phyloP scores from a whole-genome alignment of 2,888 invertebrate genomes.

The Tortricodes alternella region DNA sequence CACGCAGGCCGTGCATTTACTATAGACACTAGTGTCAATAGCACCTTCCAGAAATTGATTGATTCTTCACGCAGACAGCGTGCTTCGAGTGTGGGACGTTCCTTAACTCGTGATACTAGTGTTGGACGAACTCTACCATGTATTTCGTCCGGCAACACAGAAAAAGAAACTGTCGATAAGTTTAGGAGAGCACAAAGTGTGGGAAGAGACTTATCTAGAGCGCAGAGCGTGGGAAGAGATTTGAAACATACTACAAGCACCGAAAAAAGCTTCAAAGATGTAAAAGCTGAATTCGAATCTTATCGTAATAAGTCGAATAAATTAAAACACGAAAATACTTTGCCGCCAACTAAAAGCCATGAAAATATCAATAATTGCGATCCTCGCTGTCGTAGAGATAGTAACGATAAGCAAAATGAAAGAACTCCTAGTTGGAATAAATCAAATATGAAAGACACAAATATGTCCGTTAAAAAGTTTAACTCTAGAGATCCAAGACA shows the following conservation, averaged over 20 bases:
- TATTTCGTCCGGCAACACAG: not conserved
- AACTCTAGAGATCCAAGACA: conserved; percentile 59
- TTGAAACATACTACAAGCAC: conserved; percentile 31
- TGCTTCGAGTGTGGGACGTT: conserved; percentile 68
- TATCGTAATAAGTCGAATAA: conserved; percentile 42
- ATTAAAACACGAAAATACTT: conserved; percentile 26
- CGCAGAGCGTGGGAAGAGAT: conserved; percentile 61
- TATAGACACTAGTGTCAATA: conserved; percentile 68
- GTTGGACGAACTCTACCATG: conserved; percentile 5
- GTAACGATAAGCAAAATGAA: conserved; percentile 29
- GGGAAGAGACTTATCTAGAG: conserved; percentile 52
- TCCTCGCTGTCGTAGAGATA: conserved; percentile 42
- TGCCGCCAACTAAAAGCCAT: not conserved
- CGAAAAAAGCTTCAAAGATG: conserved; percentile 57
- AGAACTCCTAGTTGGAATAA: conserved; percentile 5
- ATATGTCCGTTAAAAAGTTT: conserved; percentile 56
- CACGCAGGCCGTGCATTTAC: conserved; percentile 57
- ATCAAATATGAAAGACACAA: conserved; percentile 36
- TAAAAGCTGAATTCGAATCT: conserved; percentile 65
- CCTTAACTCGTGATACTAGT: conserved; percentile 39
- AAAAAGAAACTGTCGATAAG: conserved; percentile 35
- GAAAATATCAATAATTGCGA: conserved; percentile 18
- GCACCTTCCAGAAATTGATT: conserved; percentile 60
- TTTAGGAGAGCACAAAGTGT: conserved; percentile 65
- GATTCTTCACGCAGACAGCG: conserved; percentile 53